These are phyloP conservation scores for Xanthorhoe spadicearia DNA, from an alignment of 2,888 invertebrate genomes.

Conservation along the genomic window DNA sequence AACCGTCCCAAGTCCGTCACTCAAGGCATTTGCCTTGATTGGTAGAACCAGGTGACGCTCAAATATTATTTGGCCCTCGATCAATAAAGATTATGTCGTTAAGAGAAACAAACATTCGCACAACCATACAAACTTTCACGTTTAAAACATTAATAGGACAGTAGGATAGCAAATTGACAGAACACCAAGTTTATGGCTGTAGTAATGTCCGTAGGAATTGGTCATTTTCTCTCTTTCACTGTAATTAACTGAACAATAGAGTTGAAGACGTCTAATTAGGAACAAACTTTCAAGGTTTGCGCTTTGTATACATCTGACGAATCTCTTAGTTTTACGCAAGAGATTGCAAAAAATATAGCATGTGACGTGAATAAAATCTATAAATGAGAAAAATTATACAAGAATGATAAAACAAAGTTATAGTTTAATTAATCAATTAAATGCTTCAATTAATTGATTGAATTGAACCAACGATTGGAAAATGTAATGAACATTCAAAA, in stretches of 20 bases:
- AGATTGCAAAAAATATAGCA: too few species aligned
- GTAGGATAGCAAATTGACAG: neutral
- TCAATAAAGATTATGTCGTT: too few species aligned
- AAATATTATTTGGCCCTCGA: too few species aligned
- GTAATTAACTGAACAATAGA: conserved; percentile 60
- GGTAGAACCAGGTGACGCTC: too few species aligned
- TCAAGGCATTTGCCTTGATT: too few species aligned
- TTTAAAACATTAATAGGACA: too few species aligned
- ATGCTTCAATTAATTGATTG: neutral
- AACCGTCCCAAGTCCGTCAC: too few species aligned
- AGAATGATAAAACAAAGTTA: too few species aligned
- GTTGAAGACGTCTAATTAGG: conserved; percentile 36
- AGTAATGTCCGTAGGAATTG: conserved; percentile 17
- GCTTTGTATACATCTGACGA: neutral
- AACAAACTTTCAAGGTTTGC: conserved; percentile 19
- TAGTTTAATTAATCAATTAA: neutral
- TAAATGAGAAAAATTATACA: too few species aligned
- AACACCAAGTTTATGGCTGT: neutral
- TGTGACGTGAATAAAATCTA: too few species aligned
- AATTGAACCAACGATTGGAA: neutral
- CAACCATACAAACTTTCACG: too few species aligned
- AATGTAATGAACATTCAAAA: conserved; percentile 15
- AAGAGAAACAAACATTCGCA: too few species aligned
- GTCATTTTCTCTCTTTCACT: conserved; percentile 60
- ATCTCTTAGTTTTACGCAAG: neutral